phyloP scores from a whole-genome alignment of 1,140 invertebrate genomes.

The Aphelenchoides fujianensis region DNA sequence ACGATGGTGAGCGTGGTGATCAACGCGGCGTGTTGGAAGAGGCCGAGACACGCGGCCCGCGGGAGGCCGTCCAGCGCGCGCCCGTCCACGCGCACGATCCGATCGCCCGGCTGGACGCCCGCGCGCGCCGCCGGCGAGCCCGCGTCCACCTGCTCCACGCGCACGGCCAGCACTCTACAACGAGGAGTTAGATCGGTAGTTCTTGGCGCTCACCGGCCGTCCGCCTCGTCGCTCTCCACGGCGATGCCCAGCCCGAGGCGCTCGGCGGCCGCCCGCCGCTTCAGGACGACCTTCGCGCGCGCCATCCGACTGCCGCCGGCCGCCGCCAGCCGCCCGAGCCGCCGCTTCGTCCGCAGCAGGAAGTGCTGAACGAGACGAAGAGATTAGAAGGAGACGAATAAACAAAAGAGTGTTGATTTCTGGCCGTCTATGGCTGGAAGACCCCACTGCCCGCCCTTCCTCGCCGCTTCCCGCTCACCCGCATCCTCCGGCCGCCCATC shows the following conservation, averaged over 20 bases:
- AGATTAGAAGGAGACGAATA: not conserved
- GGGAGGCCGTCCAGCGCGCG: slow-evolving; percentile 27
- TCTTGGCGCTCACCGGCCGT: slow-evolving; percentile 9
- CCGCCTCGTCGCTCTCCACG: slow-evolving; percentile 31
- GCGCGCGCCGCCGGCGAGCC: slow-evolving; percentile 27
- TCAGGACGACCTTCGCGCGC: slow-evolving; percentile 31
- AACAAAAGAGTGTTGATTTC: not conserved
- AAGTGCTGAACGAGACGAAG: not conserved
- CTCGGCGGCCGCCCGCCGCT: slow-evolving; percentile 30
- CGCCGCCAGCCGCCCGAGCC: not conserved
- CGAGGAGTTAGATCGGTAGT: not conserved
- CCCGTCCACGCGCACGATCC: slow-evolving; percentile 40
- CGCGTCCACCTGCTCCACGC: slow-evolving; percentile 43
- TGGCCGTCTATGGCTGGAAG: not conserved
- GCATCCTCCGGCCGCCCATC: too few species aligned
- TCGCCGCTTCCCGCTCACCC: not conserved
- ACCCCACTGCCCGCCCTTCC: not conserved
- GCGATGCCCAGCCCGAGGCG: slow-evolving; percentile 37
- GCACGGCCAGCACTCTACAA: slow-evolving; percentile 39
- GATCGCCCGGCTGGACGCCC: slow-evolving; percentile 35
- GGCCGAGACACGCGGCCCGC: slow-evolving; percentile 32
- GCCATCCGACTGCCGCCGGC: slow-evolving; percentile 16
- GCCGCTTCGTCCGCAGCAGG: slow-evolving; percentile 32
- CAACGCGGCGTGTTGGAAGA: slow-evolving; percentile 35
- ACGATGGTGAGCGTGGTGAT: slow-evolving; percentile 23